A percentile compares a stretch with the other conserved stretches of the same genome.
Conservation (phyloP, 2,113 vertebrate species). For the Apistogramma diplotaenia region DNA sequence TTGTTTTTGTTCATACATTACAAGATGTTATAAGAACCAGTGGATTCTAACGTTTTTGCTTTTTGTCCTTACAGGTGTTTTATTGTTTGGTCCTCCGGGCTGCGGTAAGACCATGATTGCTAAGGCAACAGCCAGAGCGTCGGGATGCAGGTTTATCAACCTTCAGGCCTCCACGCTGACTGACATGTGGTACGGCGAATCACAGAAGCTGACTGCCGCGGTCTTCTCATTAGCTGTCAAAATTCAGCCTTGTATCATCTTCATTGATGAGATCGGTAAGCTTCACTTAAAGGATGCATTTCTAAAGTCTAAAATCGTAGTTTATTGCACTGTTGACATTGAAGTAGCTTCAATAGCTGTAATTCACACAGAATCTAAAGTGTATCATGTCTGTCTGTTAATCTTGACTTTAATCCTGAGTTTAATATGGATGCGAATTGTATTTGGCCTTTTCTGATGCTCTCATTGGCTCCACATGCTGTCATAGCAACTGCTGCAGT, state of each 20-base stretch:
- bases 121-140: slow-evolving; percentile 80
- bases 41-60: background rate
- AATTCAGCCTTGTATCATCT: slow-evolving; percentile 83
- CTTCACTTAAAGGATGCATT: background rate
- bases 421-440: background rate
- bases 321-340: background rate
- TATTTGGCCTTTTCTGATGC: background rate
- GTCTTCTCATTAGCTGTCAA: slow-evolving; percentile 82
- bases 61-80: slow-evolving; percentile 67
- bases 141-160: slow-evolving; percentile 82
- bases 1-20: background rate
- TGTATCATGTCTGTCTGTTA: background rate
- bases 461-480: background rate
- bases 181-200: slow-evolving; percentile 84
- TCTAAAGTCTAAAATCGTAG: background rate
- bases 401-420: background rate
- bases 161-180: slow-evolving; percentile 81
- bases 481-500: background rate
- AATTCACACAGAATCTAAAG: background rate
- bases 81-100: slow-evolving; percentile 81
- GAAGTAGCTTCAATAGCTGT: background rate
- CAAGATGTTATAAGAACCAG: background rate
- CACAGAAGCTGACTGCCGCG: slow-evolving; percentile 81
- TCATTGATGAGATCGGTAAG: slow-evolving; percentile 84
- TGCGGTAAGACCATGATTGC: slow-evolving; percentile 84